phyloP scores from a whole-genome alignment of 1,140 invertebrate species.

The Drosophila littoralis region DNA sequence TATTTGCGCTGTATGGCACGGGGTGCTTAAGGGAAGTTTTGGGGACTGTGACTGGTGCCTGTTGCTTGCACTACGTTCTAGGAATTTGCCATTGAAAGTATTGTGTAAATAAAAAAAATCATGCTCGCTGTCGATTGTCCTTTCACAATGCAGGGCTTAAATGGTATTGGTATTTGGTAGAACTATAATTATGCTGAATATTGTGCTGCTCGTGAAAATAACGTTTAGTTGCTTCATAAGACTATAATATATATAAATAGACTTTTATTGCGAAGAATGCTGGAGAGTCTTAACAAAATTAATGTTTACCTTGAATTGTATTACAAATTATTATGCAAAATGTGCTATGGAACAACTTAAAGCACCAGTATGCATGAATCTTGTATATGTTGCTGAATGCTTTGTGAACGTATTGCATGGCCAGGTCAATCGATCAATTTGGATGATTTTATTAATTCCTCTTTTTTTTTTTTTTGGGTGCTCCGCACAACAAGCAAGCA shows the following conservation, averaged over 20 bases:
- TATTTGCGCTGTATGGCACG: slow-evolving; percentile 2
- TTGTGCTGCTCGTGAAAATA: not conserved
- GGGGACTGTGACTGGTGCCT: slow-evolving; percentile 13
- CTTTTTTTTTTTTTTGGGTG: not conserved
- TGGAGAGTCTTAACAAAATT: too few species aligned
- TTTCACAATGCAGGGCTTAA: not conserved
- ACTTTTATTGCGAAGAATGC: too few species aligned
- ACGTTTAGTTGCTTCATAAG: not conserved
- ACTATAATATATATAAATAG: too few species aligned
- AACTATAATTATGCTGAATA: not conserved
- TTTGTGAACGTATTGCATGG: not conserved
- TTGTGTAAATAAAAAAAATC: not conserved
- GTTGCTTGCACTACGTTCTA: slow-evolving; percentile 47
- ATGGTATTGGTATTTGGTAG: not conserved
- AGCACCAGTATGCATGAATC: too few species aligned
- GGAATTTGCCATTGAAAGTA: slow-evolving; percentile 33
- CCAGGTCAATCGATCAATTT: slow-evolving; percentile 43
- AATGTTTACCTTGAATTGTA: not conserved
- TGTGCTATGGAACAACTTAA: too few species aligned
- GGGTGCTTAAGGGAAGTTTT: not conserved
- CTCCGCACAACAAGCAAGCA: not conserved
- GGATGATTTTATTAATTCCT: not conserved
- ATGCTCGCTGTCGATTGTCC: not conserved
- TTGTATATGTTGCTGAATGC: not conserved
- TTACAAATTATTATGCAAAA: too few species aligned